Evolutionary conservation across 1,140 invertebrate genomes (phyloP).

Genomic region (Oncopodura yosiiana): DNA sequence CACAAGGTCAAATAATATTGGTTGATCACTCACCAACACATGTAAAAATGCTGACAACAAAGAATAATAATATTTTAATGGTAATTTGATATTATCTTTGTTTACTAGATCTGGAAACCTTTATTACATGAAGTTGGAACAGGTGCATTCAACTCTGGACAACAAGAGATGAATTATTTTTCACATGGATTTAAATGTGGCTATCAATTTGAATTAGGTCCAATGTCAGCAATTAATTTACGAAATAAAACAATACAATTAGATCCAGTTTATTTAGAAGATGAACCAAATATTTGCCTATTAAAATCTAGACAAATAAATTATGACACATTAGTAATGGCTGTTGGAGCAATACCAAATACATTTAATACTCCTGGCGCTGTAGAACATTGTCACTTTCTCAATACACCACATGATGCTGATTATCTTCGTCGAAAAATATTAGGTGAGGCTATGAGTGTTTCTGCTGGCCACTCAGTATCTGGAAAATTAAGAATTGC

Average conservation of each 20-base stretch:
- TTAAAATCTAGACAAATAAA: background rate
- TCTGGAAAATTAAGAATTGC: too few relatives aligned
- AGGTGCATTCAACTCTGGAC: background rate
- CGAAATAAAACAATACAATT: background rate
- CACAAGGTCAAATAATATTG: background rate
- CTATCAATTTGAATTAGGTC: slow-evolving; percentile 10
- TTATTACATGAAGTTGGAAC: slow-evolving; percentile 16
- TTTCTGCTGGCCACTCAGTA: too few relatives aligned
- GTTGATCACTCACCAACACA: background rate
- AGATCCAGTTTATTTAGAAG: background rate
- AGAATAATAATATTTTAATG: too few relatives aligned
- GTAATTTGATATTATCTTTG: too few relatives aligned
- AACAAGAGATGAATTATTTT: slow-evolving; percentile 19
- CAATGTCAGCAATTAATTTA: slow-evolving; percentile 9
- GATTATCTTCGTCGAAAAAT: slow-evolving; percentile 11
- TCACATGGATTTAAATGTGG: background rate
- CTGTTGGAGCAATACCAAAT: slow-evolving; percentile 14
- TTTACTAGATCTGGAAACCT: slow-evolving; percentile 22
- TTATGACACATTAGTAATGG: slow-evolving; percentile 20
- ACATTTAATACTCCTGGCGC: slow-evolving; percentile 19
- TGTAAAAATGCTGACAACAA: too few relatives aligned
- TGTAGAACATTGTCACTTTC: slow-evolving; percentile 5
- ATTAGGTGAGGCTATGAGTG: too few relatives aligned
- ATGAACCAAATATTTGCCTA: background rate
- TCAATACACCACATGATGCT: slow-evolving; percentile 10